Base-by-base conservation (phyloP, 1,140 invertebrate species). In the Hypothenemus hampei region DNA sequence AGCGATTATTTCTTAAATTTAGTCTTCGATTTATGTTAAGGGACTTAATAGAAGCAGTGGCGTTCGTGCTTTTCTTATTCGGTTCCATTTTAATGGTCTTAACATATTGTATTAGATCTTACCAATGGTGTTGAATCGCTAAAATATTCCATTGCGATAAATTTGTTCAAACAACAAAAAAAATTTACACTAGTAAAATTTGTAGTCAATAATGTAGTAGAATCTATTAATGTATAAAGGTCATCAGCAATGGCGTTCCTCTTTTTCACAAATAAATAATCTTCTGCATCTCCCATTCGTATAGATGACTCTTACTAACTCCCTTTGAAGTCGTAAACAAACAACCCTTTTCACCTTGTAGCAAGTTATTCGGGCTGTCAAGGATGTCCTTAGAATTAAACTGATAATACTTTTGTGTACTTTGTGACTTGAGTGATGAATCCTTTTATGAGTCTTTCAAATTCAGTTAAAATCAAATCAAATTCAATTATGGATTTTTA, bases 151-250 rank as follows among this genome's bases (percentile, higher is more conserved):
- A 37, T n/a, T n/a, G 26, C 6, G n/a, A n/a, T 29, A 29, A n/a
- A 7, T 29, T 0, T 7, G 26, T 29, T 7, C n/a, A 19, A 20
- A 19, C n/a, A 37, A 37, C 13, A 2, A 4, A 15, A 15, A 16
- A 37, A 11, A 23, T 4, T 59, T 46, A 59, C 57, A 45, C 51
- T 55, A 8, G 51, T 51, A 55, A 59, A 59, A 41, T 59, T n/a
- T n/a, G n/a, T 59, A 1, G 51, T 59, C 57, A 50, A 59, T 26
- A 59, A 37, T n/a, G 51, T 54, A n/a, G 49, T 40, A 10, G 49
- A 18, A 31, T 44, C 23, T 10, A 24, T 15, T 10, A 35, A 6
- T 0, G 22, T 45, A 35, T 41, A 5, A 41, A 47, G 40, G 22
- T 54, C 51, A 18, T 41, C 11, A 10, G 26, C 20, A 35, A 7